Base-by-base conservation (phyloP, 2,113 vertebrate genomes). In the Abramis brama region DNA sequence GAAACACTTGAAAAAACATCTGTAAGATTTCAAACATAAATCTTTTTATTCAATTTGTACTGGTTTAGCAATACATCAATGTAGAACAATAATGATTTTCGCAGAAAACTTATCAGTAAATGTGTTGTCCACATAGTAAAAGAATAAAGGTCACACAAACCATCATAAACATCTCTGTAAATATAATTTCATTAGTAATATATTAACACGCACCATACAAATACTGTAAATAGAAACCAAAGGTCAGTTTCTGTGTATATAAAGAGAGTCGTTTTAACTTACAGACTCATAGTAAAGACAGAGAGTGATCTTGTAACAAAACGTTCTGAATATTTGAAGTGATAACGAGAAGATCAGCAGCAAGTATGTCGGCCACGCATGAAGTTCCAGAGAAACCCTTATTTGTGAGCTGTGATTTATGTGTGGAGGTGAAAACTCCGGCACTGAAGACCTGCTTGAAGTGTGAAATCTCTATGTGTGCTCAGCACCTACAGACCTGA, bases 401-500 rank as follows among this genome's bases (percentile, higher is more conserved):
- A n/a, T 74, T 23, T 78, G 84, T 92, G 70, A 79, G 70, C 70
- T 94, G 95, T 8, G 94, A 95, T 60, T 91, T 93, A 87, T 96
- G 94, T 82, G 10, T 87, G 62, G 93, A 86, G 7, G 2, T n/a
- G 17, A 47, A 86, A 27, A 88, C 80, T 70, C 87, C 89, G 0
- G 95, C 94, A 0, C 71, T 78, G 84, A 95, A 94, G 89, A 94
- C 86, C 23, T 96, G 94, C 91, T 92, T 96, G 87, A 86, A 76
- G 15, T 96, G 95, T n/a, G 86, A 95, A 19, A 92, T 83, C 0
- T 93, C 94, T 66, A 87, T 96, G 92, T 96, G 95, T 12, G 89
- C 86, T 74, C 90, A 91, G 23, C 95, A 96, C 39, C 91, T 96
- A 78, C 89, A 85, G 68, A 91, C 88, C 88, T 94, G 73, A 91